Conservation (phyloP, 2,113 vertebrate species). For the Nettapus auritus region DNA sequence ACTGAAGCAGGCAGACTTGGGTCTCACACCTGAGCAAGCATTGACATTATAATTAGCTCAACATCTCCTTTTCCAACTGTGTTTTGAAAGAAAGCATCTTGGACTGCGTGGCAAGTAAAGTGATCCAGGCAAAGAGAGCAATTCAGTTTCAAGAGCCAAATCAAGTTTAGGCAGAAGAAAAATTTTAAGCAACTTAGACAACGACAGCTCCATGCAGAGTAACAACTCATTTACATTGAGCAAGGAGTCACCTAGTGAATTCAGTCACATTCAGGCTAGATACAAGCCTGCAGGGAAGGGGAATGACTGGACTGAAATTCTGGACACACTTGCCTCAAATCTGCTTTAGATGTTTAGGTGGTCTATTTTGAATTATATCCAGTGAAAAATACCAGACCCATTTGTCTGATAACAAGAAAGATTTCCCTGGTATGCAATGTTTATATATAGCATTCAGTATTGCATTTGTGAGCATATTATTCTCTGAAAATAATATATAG, state of each 20-base stretch:
- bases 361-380: background rate
- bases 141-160: rapidly evolving
- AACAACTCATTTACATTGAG: background rate
- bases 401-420: background rate
- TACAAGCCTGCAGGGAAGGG: background rate
- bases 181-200: background rate
- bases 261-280: background rate
- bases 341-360: background rate
- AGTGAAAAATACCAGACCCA: background rate
- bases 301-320: background rate
- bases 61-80: background rate
- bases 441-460: background rate
- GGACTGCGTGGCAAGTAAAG: background rate
- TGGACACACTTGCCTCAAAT: background rate
- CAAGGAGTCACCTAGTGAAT: rapidly evolving
- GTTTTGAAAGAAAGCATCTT: rapidly evolving
- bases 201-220: background rate
- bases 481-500: background rate
- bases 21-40: background rate
- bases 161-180: background rate
- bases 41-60: rapidly evolving
- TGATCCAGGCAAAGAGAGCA: rapidly evolving
- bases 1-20: rapidly evolving
- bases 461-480: background rate
- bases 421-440: background rate